Evolutionary conservation across 2,888 invertebrate genomes (phyloP).

Genomic region (Carterocephalus palaemon): DNA sequence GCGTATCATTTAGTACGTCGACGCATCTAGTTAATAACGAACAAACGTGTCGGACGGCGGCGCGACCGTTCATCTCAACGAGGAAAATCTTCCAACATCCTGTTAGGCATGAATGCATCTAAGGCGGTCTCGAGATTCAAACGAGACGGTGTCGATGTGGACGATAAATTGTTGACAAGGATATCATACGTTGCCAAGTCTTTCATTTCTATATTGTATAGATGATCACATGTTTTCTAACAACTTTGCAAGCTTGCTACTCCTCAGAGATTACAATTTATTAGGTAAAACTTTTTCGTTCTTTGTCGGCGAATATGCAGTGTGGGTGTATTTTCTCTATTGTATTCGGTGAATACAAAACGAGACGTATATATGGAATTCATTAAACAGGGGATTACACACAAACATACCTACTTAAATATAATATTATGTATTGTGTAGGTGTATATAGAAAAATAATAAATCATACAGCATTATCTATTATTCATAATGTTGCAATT

Average conservation of each 20-base stretch:
- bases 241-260: no score
- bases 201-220: no score
- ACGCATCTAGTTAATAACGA: constrained; percentile 11
- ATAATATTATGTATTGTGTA: no score
- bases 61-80: constrained; percentile 41
- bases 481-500: no score
- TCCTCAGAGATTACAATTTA: no score
- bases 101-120: constrained; percentile 53
- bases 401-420: no score
- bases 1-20: constrained; percentile 14
- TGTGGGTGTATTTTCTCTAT: constrained; percentile 13
- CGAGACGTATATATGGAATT: constrained; percentile 6
- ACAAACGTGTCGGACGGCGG: constrained; percentile 38
- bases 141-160: constrained; percentile 34
- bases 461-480: no score
- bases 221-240: no score
- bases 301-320: constrained; percentile 15
- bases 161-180: constrained; percentile 39
- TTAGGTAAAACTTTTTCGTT: constrained; percentile 1
- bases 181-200: constrained; percentile 32
- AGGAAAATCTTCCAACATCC: constrained; percentile 66
- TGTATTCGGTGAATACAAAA: constrained; percentile 12
- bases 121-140: constrained; percentile 40
- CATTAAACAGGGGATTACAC: constrained; percentile 1
- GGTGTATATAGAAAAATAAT: no score